These are phyloP conservation scores for Halcyon senegalensis DNA, from an alignment of 2,113 vertebrate genomes.

Conservation along the genomic window DNA sequence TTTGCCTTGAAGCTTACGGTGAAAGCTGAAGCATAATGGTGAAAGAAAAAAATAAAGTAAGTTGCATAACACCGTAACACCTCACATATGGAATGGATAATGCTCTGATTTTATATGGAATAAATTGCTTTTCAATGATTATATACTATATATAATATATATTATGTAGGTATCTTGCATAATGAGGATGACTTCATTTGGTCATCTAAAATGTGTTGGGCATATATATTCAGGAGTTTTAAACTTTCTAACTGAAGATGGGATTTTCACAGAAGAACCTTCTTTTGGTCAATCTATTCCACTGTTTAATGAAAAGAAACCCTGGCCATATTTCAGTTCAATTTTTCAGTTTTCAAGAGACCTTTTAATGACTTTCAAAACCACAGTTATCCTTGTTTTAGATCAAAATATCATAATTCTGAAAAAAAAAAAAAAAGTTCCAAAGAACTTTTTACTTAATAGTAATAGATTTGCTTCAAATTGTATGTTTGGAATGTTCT, in stretches of 20 bases:
- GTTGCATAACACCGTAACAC: neutral
- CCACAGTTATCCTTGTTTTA: neutral
- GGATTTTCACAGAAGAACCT: neutral
- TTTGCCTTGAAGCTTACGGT: slow-evolving; percentile 23
- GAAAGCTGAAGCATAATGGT: neutral
- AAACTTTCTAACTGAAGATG: neutral
- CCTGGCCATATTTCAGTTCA: neutral
- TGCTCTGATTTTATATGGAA: neutral
- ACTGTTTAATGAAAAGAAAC: neutral
- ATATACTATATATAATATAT: too few species aligned
- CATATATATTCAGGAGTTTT: neutral
- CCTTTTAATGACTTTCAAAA: neutral
- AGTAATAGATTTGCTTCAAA: neutral
- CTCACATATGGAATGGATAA: slow-evolving; percentile 11
- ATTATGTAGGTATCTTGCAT: neutral
- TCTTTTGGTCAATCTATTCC: neutral
- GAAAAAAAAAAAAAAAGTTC: neutral
- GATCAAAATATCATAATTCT: neutral
- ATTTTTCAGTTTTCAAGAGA: neutral
- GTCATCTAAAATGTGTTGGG: neutral
- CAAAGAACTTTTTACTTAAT: neutral
- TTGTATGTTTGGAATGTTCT: neutral
- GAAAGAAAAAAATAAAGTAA: neutral
- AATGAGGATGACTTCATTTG: neutral
- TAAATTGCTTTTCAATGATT: neutral